Evolutionary conservation across 2,113 vertebrate genomes (phyloP), one percentile per base, ranked within the genome.

Genomic region (Trachemys scripta): DNA sequence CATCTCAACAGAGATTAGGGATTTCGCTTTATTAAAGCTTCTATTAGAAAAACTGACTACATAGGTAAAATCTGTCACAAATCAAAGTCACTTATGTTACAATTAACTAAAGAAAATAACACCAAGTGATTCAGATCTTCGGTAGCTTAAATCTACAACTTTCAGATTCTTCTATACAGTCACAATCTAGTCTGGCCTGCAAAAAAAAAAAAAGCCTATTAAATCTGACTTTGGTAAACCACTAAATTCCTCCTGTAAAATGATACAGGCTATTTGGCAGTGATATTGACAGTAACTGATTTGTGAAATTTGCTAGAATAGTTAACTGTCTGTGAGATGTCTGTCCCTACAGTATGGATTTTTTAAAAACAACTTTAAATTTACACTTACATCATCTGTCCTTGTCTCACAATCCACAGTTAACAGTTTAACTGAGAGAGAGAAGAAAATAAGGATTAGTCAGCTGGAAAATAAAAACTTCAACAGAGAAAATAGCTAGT

Each of bases 331-430:
- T 62, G 8, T 42, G 45, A 92, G 90, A 96, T 81, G 81, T 56
- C 80, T 59, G 84, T 49, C 54, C 27, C 90, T 89, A 76, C n/a
- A 11, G 54, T 59, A 93, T 12, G 2, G 19, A 96, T 20, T 49
- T 84, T 86, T 47, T 90, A 85, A 94, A 86, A 53, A 69, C 29
- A 76, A 91, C 97, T 97, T 92, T 80, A 96, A 93, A 92, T 59
- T 82, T 17, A 93, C 69, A 96, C 98, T 98, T 98, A 99, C 98
- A 93, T 94, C 93, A 92, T 98, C 98, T 10, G 96, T 97, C 92
- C 97, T 98, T 89, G 95, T 95, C 59, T 98, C 97, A 97, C 98
- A 99, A 96, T 98, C 98, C 98, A 98, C 91, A 56, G 98, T 95
- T 97, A 99, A 92, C 59, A 98, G 95, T 92, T 98, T 98, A 98